Conservation (phyloP, 2,888 invertebrate genomes). For the Drosophila hamatofila region DNA sequence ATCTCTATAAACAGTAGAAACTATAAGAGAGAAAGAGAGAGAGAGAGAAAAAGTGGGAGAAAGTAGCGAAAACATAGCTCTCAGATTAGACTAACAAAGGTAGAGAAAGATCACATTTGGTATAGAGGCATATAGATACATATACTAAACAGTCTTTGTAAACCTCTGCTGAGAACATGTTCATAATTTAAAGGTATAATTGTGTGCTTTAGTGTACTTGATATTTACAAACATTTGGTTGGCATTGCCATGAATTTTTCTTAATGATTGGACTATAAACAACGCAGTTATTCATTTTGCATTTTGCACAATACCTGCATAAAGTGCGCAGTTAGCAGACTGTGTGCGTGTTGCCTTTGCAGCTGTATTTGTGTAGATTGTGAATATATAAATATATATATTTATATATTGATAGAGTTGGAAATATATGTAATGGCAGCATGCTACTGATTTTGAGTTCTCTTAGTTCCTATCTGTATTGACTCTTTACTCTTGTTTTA, state of each 20-base stretch:
- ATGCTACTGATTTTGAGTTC: background rate
- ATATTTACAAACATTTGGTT: slow-evolving; percentile 5
- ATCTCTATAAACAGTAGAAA: background rate
- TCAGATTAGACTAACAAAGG: background rate
- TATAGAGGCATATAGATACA: background rate
- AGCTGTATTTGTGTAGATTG: background rate
- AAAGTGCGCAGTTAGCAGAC: slow-evolving; percentile 15
- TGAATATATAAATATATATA: background rate
- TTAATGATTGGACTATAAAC: slow-evolving; percentile 10
- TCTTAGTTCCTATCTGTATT: background rate
- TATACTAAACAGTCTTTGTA: background rate
- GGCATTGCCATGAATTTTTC: slow-evolving; percentile 1
- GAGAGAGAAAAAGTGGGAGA: background rate
- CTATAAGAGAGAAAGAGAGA: background rate
- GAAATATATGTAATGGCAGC: slow-evolving; percentile 6
- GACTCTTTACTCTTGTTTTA: background rate
- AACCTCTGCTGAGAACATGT: background rate
- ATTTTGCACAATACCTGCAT: slow-evolving; percentile 7
- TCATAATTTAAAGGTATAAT: slow-evolving; percentile 1
- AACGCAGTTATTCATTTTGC: slow-evolving; percentile 7
- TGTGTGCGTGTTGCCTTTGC: background rate
- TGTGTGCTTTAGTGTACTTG: slow-evolving; percentile 1
- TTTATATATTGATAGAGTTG: background rate
- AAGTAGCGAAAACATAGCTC: slow-evolving; percentile 1
- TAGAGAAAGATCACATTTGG: background rate